Evolutionary conservation across 37 sponge, comb jelly and placozoan genomes (phyloP).

Genomic region (Bolinopsis microptera): DNA sequence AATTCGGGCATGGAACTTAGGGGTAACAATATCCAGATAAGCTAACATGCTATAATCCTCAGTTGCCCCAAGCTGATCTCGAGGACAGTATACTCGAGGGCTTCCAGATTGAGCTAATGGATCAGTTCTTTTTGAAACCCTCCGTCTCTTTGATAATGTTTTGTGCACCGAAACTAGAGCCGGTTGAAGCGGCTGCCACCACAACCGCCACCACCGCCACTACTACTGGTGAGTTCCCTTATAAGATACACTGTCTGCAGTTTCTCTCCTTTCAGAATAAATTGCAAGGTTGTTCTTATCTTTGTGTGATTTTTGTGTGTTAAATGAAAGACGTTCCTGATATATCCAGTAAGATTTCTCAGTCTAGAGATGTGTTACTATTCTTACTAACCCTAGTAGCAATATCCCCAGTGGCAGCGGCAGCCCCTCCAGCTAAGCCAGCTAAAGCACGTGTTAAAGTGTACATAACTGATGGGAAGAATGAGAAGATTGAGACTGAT

Average conservation of each 20-base stretch:
- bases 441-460: conserved; percentile 45
- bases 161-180: conserved; percentile 36
- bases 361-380: too few relatives aligned
- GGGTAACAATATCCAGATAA: too few relatives aligned
- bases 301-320: too few relatives aligned
- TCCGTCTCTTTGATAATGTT: conserved; percentile 44
- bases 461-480: conserved; percentile 61
- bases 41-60: too few relatives aligned
- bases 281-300: too few relatives aligned
- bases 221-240: too few relatives aligned
- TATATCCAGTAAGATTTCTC: too few relatives aligned
- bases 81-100: conserved; percentile 90
- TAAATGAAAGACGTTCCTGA: too few relatives aligned
- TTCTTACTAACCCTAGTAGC: not conserved
- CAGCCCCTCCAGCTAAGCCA: not conserved
- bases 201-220: not conserved
- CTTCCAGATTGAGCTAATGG: conserved; percentile 77
- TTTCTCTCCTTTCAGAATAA: too few relatives aligned
- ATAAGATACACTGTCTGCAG: too few relatives aligned
- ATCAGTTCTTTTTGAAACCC: conserved; percentile 75
- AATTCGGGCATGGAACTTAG: too few relatives aligned
- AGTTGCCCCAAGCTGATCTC: conserved; percentile 76
- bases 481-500: conserved; percentile 51
- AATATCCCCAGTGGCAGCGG: not conserved
- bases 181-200: not conserved